Evolutionary conservation across 2,113 vertebrate genomes (phyloP).

Genomic region (Grammatotria lemairii): DNA sequence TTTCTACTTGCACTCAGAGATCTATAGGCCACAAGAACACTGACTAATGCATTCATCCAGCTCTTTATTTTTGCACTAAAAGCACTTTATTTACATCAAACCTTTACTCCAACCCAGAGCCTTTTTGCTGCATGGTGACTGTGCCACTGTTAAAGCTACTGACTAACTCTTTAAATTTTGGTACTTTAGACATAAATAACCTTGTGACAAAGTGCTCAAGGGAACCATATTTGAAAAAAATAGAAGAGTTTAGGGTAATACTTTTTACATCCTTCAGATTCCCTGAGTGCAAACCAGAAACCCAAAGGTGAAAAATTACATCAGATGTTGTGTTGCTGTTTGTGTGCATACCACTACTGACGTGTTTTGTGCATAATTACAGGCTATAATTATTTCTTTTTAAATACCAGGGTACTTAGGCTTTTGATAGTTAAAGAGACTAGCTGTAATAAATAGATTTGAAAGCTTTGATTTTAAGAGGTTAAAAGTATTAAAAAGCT

Average conservation of each 20-base stretch:
- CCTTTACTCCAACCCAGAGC: background rate
- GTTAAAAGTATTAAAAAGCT: background rate
- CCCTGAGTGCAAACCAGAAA: background rate
- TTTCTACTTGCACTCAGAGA: background rate
- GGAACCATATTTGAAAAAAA: background rate
- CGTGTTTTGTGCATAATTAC: background rate
- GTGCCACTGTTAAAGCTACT: background rate
- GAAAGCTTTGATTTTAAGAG: background rate
- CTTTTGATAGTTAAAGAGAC: background rate
- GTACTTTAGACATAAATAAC: background rate
- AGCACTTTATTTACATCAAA: background rate
- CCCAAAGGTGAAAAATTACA: rapidly evolving
- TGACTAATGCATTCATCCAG: background rate
- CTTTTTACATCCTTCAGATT: background rate
- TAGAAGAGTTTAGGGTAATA: background rate
- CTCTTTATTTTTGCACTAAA: background rate
- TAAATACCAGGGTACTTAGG: background rate
- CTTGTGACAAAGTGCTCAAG: background rate
- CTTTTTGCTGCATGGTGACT: background rate
- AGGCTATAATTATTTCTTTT: background rate
- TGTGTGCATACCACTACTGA: background rate
- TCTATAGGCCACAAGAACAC: background rate
- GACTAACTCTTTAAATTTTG: background rate
- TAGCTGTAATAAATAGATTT: background rate
- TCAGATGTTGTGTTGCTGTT: background rate